Base-by-base conservation (phyloP, 2,113 vertebrate species). In the Bucco capensis region DNA sequence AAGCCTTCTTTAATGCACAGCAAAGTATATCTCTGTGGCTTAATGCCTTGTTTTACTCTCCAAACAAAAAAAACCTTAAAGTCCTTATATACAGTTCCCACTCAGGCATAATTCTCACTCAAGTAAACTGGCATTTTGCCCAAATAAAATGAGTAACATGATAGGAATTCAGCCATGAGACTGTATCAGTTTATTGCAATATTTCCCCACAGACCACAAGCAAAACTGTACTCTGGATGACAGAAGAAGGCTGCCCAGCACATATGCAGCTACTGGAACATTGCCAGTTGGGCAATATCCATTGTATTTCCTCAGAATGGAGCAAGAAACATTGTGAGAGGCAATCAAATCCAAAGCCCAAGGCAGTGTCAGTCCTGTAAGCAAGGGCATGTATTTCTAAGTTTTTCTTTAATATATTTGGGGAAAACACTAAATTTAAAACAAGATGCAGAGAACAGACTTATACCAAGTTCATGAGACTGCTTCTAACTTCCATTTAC, bases 1-100 rank as follows among this genome's bases (percentile, higher is more conserved):
- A 62, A 51, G 12, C n/a, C 33, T 89, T 58, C 58, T 88, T 95
- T 95, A 90, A 96, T 83, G 87, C 97, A 94, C 71, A 90, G 87
- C 53, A 94, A 78, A 96, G 56, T 89, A 72, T 86, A 78, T 94
- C 88, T 96, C 83, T 95, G 33, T 83, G 23, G 30, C 31, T 90
- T 86, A 90, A 83, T 75, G 77, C 42, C 64, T 84, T 60, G n/a
- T 40, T 86, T 49, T 61, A 49, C 46, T 81, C 80, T 87, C n/a
- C 53, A 62, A 86, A 58, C 13, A 53, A 40, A 93, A 40, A 93
- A 83, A 76, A 79, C 37, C 61, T 76, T 65, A 8, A 67, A 82
- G 75, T 56, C 75, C 73, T 83, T 79, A 77, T 40, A 79, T 16
- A 56, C 11, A 1, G 38, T 54, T 84, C 21, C 83, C 37, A n/a